A percentile compares a stretch with the other conserved stretches of the same genome.
phyloP scores from a whole-genome alignment of 1,140 invertebrate genomes.

The Sogatella furcifera region DNA sequence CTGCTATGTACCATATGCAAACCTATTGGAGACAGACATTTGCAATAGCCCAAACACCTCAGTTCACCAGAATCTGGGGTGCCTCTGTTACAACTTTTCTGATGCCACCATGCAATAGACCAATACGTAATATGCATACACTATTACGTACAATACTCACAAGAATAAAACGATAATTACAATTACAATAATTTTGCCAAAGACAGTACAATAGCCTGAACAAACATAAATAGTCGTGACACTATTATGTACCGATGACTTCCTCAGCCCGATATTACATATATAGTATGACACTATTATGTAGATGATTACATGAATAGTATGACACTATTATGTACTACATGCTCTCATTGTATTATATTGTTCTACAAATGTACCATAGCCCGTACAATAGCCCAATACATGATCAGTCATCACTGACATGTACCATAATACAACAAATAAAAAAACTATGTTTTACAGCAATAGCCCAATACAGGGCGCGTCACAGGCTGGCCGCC shows the following conservation, averaged over 20 bases:
- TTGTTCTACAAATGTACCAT: constrained; percentile 7
- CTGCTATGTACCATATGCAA: constrained; percentile 16
- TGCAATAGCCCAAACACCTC: constrained; percentile 22
- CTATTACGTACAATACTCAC: constrained; percentile 3
- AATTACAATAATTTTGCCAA: background rate
- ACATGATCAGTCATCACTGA: constrained; percentile 8
- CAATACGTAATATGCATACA: constrained; percentile 8
- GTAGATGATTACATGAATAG: constrained; percentile 24
- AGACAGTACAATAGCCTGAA: constrained; percentile 15
- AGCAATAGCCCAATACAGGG: constrained; percentile 18
- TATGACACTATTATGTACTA: constrained; percentile 24
- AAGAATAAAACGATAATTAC: background rate
- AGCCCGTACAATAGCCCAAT: constrained; percentile 21
- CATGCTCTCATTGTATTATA: constrained; percentile 17
- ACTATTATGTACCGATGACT: constrained; percentile 20
- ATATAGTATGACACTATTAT: constrained; percentile 16
- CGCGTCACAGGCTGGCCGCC: background rate
- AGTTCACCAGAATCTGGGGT: constrained; percentile 17
- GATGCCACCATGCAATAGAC: constrained; percentile 18
- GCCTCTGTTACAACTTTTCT: constrained; percentile 14
- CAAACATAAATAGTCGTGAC: background rate
- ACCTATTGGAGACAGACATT: constrained; percentile 11
- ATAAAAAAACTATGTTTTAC: constrained; percentile 18
- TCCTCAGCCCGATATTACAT: constrained; percentile 11
- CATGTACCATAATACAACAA: constrained; percentile 15